Evolutionary conservation across 2,113 vertebrate genomes (phyloP).

Genomic region (Herpailurus yagouaroundi): DNA sequence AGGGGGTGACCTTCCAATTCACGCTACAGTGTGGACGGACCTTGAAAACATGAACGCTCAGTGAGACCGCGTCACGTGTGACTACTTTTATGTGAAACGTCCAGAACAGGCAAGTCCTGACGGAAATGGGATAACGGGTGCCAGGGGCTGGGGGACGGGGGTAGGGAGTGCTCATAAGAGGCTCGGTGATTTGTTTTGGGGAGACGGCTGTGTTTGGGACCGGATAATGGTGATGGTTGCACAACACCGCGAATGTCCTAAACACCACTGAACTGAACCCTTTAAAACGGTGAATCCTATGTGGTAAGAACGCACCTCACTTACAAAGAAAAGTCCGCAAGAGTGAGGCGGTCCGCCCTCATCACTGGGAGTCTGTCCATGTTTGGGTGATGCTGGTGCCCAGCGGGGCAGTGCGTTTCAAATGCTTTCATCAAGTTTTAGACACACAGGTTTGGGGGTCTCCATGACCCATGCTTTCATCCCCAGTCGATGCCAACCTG

Average conservation of each 20-base stretch:
- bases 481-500: accelerated
- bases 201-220: neutral
- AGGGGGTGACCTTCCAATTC: neutral
- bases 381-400: neutral
- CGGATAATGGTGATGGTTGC: accelerated
- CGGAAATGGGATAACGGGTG: accelerated
- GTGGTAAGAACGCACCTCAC: neutral
- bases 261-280: neutral
- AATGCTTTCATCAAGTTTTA: too few species aligned
- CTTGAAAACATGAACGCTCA: neutral
- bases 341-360: neutral
- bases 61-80: neutral
- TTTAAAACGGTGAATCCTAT: neutral
- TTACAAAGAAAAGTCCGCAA: neutral
- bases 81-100: accelerated
- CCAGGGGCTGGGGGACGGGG: neutral
- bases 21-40: accelerated
- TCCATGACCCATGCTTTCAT: accelerated
- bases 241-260: neutral
- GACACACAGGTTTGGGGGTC: neutral
- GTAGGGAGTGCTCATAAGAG: accelerated
- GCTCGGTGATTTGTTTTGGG: neutral
- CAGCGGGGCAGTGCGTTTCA: too few species aligned
- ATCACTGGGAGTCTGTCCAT: neutral
- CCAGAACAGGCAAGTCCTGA: neutral